Evolutionary conservation across 1,140 invertebrate species (phyloP).

Genomic region (honey bee (Apis mellifera)): Amel_HAv3.1 CM009931.2:5046001-5046500

Average conservation of each 20-base stretch:
- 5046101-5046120: slow-evolving; percentile 77
- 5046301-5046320: neutral
- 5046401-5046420: neutral
- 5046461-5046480: neutral
- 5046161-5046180: slow-evolving; percentile 79
- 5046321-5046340: neutral
- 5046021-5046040: neutral
- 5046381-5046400: neutral
- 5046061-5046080: neutral
- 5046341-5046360: neutral
- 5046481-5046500: neutral
- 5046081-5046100: slow-evolving; percentile 88
- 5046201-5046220: slow-evolving; percentile 78
- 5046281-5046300: slow-evolving; percentile 4
- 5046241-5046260: slow-evolving; percentile 74
- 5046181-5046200: slow-evolving; percentile 76
- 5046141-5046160: slow-evolving; percentile 79
- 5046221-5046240: slow-evolving; percentile 80
- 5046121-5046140: slow-evolving; percentile 79
- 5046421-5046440: neutral
- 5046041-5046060: neutral
- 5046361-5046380: neutral
- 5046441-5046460: neutral
- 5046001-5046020: neutral
- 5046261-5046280: slow-evolving; percentile 22